Evolutionary conservation across 2,888 invertebrate genomes (phyloP).

Genomic region (Onthophagus sagittarius): DNA sequence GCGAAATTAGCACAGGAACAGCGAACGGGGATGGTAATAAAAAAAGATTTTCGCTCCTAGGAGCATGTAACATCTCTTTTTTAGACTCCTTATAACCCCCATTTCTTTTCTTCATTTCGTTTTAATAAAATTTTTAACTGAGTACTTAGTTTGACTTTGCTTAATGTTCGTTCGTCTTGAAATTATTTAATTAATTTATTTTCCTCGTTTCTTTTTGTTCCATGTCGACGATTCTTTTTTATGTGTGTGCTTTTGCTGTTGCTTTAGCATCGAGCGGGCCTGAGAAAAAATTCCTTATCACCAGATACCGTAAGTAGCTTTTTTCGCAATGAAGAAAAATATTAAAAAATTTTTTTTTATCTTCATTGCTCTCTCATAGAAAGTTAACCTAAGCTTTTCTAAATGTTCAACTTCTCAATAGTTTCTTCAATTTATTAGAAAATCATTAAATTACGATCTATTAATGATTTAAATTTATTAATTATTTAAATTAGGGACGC

Average conservation of each 20-base stretch:
- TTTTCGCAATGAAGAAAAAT: constrained; percentile 20
- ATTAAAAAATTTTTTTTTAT: background rate
- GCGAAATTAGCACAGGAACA: constrained; percentile 92
- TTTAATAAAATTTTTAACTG: background rate
- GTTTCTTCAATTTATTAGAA: background rate
- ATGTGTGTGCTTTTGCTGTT: constrained; percentile 44
- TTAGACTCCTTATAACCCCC: background rate
- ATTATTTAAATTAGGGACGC: constrained; percentile 49
- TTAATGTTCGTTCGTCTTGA: background rate
- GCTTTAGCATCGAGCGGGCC: constrained; percentile 54
- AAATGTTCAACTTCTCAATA: constrained; percentile 5
- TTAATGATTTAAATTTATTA: background rate
- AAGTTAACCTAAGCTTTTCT: constrained; percentile 1
- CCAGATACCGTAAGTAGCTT: constrained; percentile 57
- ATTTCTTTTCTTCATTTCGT: constrained; percentile 22
- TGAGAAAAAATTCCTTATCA: constrained; percentile 58
- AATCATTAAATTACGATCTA: too few relatives aligned
- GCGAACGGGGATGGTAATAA: constrained; percentile 62
- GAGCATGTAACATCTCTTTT: constrained; percentile 10
- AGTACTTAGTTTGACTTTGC: background rate
- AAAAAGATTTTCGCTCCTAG: background rate
- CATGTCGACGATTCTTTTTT: constrained; percentile 19
- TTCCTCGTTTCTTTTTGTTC: constrained; percentile 15
- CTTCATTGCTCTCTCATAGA: background rate
- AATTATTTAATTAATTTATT: background rate